Evolutionary conservation across 2,797 vertebrate species (phyloP).

Genomic region (Lepilemur ruficaudatus): DNA sequence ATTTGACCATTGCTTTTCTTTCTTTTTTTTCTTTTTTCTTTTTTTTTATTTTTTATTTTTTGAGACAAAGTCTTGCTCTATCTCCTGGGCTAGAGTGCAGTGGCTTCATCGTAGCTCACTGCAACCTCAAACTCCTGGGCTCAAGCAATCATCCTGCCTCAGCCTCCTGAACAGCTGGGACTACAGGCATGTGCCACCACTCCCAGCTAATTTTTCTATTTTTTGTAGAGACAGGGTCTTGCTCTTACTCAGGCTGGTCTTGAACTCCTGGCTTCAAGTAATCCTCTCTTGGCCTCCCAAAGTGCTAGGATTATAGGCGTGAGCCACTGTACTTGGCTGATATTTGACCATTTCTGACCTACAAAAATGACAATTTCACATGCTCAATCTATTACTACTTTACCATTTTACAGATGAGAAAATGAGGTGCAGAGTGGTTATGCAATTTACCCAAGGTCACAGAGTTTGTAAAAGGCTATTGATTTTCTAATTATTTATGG

Average conservation of each 20-base stretch:
- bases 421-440: neutral
- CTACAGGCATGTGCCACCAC: neutral
- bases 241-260: neutral
- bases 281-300: neutral
- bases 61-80: neutral
- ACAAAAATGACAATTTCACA: neutral
- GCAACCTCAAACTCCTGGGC: neutral
- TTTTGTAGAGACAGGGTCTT: neutral
- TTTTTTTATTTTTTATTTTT: neutral
- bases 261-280: neutral
- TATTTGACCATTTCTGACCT: neutral
- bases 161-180: neutral
- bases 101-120: neutral
- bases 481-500: conserved; percentile 32
- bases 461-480: conserved; percentile 4
- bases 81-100: neutral
- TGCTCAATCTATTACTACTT: neutral
- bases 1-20: neutral
- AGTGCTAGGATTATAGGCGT: neutral
- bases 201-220: neutral
- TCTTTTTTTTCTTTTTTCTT: no score
- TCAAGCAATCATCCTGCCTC: neutral
- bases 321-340: neutral
- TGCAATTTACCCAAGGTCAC: conserved; percentile 11
- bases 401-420: neutral